Base-by-base conservation (phyloP, 1,140 invertebrate species). In the Drosophila bocki region DNA sequence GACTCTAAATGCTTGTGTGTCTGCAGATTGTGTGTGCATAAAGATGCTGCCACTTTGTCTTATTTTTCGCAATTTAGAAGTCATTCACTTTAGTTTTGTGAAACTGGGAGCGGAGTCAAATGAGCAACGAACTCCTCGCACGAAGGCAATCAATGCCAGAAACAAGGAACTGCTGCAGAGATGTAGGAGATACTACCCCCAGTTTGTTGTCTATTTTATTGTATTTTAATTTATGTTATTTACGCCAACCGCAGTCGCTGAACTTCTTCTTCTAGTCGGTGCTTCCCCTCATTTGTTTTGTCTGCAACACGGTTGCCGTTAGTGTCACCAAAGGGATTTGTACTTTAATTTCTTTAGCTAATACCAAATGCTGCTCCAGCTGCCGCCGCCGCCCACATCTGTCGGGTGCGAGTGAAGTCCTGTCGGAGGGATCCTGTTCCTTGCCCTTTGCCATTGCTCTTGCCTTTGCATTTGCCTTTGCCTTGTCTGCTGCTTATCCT, bases 161-260 rank as follows among this genome's bases (percentile, higher is more conserved):
- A 77, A 62, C 76, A 44, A 67, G 44, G 47, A 60, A 63, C 58
- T 33, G 68, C 33, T 8, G 32, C 44, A 13, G 9, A 15, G 26
- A 37, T 22, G 1, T 1, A 33, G 17, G 12, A 4, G 22, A 22
- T 22, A 22, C 22, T 8, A 1, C 41, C 33, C 47, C 29, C 62
- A 70, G 83, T 87, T 83, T 71, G 71, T 83, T 87, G 80, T 87
- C 80, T 86, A 86, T 87, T 87, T 86, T 83, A 86, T 86, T 86
- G 83, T 87, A 63, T 82, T 87, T 87, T 83, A 86, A 86, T 87
- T 82, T 87, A 79, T 87, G 80, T 87, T 87, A 76, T 82, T 86
- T 76, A 79, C 65, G 50, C 70, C 70, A 82, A 72, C 61, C 50
- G 50, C 53, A 75, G 79, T 86, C 79, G 59, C 35, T 87, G 83